Percentiles rank a stretch among this genome's conserved stretches.
Evolutionary conservation across 2,797 vertebrate genomes (phyloP).

Genomic region (Harpagifer antarcticus): DNA sequence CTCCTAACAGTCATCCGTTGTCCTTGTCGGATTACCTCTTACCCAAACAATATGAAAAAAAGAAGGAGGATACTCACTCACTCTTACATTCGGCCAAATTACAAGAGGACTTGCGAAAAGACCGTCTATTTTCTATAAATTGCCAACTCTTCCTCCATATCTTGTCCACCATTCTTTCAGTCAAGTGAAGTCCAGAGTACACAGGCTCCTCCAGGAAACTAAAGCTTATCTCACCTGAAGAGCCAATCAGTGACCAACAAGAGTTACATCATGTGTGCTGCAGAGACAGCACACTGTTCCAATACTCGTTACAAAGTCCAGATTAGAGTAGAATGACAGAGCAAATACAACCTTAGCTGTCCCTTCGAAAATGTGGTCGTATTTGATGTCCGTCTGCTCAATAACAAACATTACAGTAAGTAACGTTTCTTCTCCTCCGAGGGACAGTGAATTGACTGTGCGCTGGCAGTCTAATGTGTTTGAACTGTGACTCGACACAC

Average conservation of each 20-base stretch:
- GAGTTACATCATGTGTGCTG: constrained; percentile 71
- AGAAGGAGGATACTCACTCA: constrained; percentile 80
- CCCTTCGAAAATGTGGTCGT: constrained; percentile 23
- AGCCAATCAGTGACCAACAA: constrained; percentile 74
- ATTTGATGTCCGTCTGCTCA: constrained; percentile 23
- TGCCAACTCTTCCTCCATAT: constrained; percentile 83
- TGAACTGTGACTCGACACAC: constrained; percentile 78
- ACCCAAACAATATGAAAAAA: constrained; percentile 30
- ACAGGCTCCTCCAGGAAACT: constrained; percentile 66
- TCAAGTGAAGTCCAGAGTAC: constrained; percentile 82
- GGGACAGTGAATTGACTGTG: constrained; percentile 43
- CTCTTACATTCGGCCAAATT: constrained; percentile 67
- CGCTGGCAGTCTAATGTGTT: constrained; percentile 56
- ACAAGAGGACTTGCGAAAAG: constrained; percentile 63
- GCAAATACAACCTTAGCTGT: constrained; percentile 60
- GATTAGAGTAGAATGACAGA: constrained; percentile 46
- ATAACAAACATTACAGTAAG: constrained; percentile 11
- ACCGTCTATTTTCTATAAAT: constrained; percentile 76
- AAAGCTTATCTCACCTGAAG: constrained; percentile 67
- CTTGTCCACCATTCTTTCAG: constrained; percentile 80
- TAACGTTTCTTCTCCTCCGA: constrained; percentile 9
- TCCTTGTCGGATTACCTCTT: constrained; percentile 3
- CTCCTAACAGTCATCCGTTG: background rate
- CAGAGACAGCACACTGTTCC: constrained; percentile 49
- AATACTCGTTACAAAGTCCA: constrained; percentile 75